A percentile compares a stretch with the other conserved stretches of the same genome.
phyloP scores from a whole-genome alignment of 1,140 invertebrate species.

The Heliconius melpomene region DNA sequence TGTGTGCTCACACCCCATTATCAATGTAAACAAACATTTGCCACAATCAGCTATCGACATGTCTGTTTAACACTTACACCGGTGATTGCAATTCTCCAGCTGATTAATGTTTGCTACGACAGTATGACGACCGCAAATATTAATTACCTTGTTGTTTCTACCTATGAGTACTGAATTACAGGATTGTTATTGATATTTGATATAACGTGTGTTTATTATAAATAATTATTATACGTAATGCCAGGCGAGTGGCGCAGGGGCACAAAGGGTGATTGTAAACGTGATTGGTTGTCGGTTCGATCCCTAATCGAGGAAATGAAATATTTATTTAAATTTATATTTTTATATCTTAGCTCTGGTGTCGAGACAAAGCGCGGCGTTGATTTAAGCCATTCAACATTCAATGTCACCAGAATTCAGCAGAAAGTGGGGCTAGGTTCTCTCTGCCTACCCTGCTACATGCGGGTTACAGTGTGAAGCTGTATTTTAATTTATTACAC shows the following conservation, averaged over 20 bases:
- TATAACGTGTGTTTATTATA: neutral
- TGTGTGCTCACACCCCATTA: neutral
- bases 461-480: no score
- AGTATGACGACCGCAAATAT: conserved; percentile 22
- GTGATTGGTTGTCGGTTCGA: no score
- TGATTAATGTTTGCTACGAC: conserved; percentile 17
- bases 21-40: neutral
- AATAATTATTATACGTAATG: neutral
- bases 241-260: no score
- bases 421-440: no score
- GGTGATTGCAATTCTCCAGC: conserved; percentile 17
- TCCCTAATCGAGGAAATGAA: no score
- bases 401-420: no score
- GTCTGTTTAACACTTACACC: conserved; percentile 2
- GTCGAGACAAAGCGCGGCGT: no score
- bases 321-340: no score
- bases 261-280: no score
- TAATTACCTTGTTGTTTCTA: conserved; percentile 10
- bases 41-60: neutral
- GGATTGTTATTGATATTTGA: conserved; percentile 13
- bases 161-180: conserved; percentile 17
- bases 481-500: neutral
- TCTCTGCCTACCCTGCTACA: no score
- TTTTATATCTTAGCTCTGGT: no score
- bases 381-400: no score